A percentile compares a stretch with the other conserved stretches of the same genome.
phyloP scores from a whole-genome alignment of 2,888 invertebrate genomes.

The Noctua comes region DNA sequence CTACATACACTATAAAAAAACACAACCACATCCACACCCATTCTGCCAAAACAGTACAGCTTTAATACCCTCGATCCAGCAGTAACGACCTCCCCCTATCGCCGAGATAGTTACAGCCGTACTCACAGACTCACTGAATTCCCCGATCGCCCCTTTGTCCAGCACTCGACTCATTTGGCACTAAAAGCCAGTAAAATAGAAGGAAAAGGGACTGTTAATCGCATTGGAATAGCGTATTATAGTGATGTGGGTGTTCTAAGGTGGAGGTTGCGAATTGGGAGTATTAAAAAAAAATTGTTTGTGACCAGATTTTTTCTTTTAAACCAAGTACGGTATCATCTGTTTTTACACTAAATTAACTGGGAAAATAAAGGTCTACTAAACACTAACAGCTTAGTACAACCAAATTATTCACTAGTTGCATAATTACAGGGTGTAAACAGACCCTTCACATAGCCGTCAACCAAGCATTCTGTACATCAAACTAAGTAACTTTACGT shows the following conservation, averaged over 20 bases:
- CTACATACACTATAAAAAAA: not conserved
- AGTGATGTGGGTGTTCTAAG: not conserved
- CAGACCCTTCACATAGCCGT: too few relatives aligned
- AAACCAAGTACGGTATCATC: too few relatives aligned
- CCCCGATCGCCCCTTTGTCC: constrained; percentile 51
- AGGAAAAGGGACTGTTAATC: constrained; percentile 37
- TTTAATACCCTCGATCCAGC: constrained; percentile 27
- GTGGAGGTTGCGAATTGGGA: not conserved
- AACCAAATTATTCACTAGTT: too few relatives aligned
- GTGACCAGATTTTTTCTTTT: not conserved
- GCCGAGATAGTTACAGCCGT: constrained; percentile 10
- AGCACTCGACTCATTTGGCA: constrained; percentile 39
- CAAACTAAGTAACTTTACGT: too few relatives aligned
- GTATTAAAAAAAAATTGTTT: constrained; percentile 1
- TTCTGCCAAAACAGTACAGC: constrained; percentile 4
- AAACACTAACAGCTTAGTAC: not conserved
- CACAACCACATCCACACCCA: not conserved
- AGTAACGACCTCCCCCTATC: constrained; percentile 35
- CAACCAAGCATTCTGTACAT: too few relatives aligned
- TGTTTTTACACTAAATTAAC: too few relatives aligned
- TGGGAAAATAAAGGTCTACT: not conserved
- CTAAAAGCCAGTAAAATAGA: constrained; percentile 53
- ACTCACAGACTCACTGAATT: constrained; percentile 14
- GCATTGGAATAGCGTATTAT: constrained; percentile 42
- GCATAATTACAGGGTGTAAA: too few relatives aligned